phyloP scores from a whole-genome alignment of 2,888 invertebrate species.

The Timema podura region DNA sequence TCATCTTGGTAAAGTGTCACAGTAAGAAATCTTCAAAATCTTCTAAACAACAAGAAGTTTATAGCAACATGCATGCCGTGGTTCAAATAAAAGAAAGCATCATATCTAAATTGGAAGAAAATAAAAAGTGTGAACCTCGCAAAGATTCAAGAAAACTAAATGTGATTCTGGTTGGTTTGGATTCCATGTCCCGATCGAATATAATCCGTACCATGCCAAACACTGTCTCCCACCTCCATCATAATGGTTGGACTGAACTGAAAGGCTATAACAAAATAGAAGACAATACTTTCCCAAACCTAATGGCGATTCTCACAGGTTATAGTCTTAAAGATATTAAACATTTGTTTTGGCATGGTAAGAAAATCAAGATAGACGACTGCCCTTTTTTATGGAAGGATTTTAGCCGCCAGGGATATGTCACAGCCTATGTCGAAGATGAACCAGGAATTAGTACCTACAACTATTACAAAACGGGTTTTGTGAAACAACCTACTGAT shows the following conservation, averaged over 20 bases:
- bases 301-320: constrained; percentile 78
- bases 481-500: constrained; percentile 70
- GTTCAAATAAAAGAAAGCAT: constrained; percentile 51
- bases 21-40: constrained; percentile 31
- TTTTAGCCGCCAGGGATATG: constrained; percentile 65
- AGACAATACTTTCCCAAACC: constrained; percentile 87
- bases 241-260: constrained; percentile 66
- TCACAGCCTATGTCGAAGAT: constrained; percentile 79
- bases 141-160: constrained; percentile 4
- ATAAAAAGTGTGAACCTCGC: neutral
- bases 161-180: constrained; percentile 77
- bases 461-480: constrained; percentile 69
- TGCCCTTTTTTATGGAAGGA: constrained; percentile 75
- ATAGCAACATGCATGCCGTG: constrained; percentile 55
- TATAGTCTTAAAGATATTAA: constrained; percentile 42
- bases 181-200: constrained; percentile 77
- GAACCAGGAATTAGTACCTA: constrained; percentile 68
- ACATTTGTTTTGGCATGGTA: constrained; percentile 35
- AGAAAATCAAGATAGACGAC: constrained; percentile 54
- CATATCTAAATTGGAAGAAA: constrained; percentile 43
- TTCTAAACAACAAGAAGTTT: constrained; percentile 39
- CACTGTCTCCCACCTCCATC: constrained; percentile 62
- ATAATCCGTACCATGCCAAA: constrained; percentile 70
- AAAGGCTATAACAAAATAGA: constrained; percentile 66
- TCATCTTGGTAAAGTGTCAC: constrained; percentile 51